Evolutionary conservation across 2,888 invertebrate genomes (phyloP).

Genomic region (Conus canariensis): DNA sequence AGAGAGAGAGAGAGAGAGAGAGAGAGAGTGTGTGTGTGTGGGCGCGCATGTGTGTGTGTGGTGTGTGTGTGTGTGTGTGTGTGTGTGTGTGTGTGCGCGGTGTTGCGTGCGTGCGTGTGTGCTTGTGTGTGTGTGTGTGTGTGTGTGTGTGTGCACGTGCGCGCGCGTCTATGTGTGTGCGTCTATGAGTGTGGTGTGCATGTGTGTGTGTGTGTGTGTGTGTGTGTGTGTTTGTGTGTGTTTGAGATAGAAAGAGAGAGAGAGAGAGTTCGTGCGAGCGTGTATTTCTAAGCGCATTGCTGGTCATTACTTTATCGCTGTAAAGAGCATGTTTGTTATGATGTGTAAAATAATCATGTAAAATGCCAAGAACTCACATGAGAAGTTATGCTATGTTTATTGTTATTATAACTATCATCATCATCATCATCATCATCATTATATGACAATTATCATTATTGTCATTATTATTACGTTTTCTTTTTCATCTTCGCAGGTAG

Average conservation of each 20-base stretch:
- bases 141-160: neutral
- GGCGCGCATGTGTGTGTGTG: neutral
- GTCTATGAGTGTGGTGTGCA: too few relatives aligned
- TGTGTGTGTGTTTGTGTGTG: neutral
- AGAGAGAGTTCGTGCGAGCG: neutral
- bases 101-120: neutral
- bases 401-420: neutral
- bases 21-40: too few relatives aligned
- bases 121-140: neutral
- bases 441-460: neutral
- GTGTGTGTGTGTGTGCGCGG: neutral
- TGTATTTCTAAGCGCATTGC: neutral
- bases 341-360: neutral
- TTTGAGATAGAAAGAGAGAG: neutral
- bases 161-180: too few relatives aligned
- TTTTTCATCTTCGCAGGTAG: neutral
- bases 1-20: too few relatives aligned
- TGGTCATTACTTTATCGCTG: too few relatives aligned
- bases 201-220: too few relatives aligned
- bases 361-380: too few relatives aligned
- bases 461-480: neutral
- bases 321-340: too few relatives aligned
- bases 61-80: conserved; percentile 13
- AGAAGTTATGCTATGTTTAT: neutral
- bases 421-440: too few relatives aligned